Evolutionary conservation across 2,797 vertebrate genomes (phyloP).

Genomic region (Aphelocoma californica): DNA sequence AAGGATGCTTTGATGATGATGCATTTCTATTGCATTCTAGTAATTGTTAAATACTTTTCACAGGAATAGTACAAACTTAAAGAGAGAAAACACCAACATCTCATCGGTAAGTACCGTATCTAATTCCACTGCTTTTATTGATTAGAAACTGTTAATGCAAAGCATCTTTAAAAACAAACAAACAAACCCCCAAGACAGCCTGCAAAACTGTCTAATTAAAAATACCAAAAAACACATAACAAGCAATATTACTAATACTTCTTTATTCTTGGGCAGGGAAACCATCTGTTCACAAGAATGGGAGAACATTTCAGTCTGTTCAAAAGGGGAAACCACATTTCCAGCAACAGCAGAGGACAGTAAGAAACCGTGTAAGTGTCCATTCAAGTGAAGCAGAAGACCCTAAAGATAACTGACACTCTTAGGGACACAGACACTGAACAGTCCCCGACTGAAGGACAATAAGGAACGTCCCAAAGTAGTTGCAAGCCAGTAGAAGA

Average conservation of each 20-base stretch:
- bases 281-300: neutral
- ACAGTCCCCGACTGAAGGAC: neutral
- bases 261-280: neutral
- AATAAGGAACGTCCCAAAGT: neutral
- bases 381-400: neutral
- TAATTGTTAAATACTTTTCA: neutral
- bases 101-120: neutral
- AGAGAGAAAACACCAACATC: neutral
- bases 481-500: neutral
- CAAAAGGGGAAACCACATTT: neutral
- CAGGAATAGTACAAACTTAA: neutral
- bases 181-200: neutral
- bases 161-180: neutral
- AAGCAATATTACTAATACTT: neutral
- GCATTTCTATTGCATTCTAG: neutral
- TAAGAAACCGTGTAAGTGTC: neutral
- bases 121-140: neutral
- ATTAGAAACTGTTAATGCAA: neutral
- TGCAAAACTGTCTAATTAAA: neutral
- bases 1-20: neutral
- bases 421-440: neutral
- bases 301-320: neutral
- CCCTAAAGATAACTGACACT: neutral
- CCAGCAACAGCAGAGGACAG: neutral
- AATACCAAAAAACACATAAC: neutral